These are phyloP conservation scores for Melitaea athalia DNA, from an alignment of 2,888 invertebrate species.

Conservation along the genomic window DNA sequence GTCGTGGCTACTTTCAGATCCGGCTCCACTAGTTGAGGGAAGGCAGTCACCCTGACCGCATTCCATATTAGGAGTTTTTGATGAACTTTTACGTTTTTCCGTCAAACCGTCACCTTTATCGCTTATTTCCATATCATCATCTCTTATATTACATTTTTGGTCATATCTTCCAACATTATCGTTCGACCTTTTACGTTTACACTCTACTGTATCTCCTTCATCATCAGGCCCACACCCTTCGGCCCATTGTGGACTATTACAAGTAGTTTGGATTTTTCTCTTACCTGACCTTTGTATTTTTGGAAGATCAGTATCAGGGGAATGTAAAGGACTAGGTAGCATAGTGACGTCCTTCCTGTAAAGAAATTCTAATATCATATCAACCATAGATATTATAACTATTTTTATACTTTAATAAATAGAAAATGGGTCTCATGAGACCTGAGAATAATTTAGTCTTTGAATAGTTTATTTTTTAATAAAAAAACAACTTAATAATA, in stretches of 20 bases:
- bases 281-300: slow-evolving; percentile 51
- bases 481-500: not conserved
- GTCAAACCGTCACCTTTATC: slow-evolving; percentile 63
- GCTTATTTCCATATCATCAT: slow-evolving; percentile 51
- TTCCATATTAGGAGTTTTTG: slow-evolving; percentile 68
- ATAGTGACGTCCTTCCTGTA: slow-evolving; percentile 60
- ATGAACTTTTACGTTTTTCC: slow-evolving; percentile 54
- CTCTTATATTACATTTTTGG: slow-evolving; percentile 46
- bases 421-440: too few species aligned
- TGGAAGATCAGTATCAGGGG: slow-evolving; percentile 56
- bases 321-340: slow-evolving; percentile 58
- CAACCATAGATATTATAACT: too few species aligned
- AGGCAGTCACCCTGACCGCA: slow-evolving; percentile 75
- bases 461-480: too few species aligned
- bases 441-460: too few species aligned
- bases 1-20: slow-evolving; percentile 65
- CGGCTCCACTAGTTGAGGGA: slow-evolving; percentile 72
- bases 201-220: slow-evolving; percentile 49
- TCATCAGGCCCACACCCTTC: slow-evolving; percentile 61
- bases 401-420: too few species aligned
- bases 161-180: not conserved
- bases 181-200: slow-evolving; percentile 46
- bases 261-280: slow-evolving; percentile 56
- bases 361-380: slow-evolving; percentile 25
- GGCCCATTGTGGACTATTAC: slow-evolving; percentile 74